Base-by-base conservation (phyloP, 2,797 vertebrate genomes). In the Urosaurus nigricauda region DNA sequence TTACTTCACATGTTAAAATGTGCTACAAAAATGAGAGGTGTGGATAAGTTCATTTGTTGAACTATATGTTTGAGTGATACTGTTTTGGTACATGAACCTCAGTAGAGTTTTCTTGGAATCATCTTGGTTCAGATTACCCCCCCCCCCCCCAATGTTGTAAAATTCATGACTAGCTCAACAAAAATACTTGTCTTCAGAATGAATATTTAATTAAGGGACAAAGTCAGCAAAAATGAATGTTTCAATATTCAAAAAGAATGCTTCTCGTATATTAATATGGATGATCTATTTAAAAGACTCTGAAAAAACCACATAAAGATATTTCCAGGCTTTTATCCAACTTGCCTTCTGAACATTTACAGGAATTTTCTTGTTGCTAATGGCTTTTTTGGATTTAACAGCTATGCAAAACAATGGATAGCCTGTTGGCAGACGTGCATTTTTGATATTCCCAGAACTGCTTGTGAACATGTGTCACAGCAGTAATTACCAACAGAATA, bases 151-250 rank as follows among this genome's bases (percentile, higher is more conserved):
- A 58, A 70, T 88, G 56, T 80, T 89, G 80, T 65, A 84, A 87
- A 79, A 32, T 80, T 84, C 91, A 9, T 83, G 89, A 87, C 35
- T 85, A 88, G 43, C 56, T 86, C 37, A 81, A 24, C 17, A 19
- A 88, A 86, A 85, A 56, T 32, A 88, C 63, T 85, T 35, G 65
- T 90, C 79, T 35, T 79, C 32, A 75, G 0, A 92, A 68, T 90
- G 88, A 79, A 6, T 79, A 40, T 92, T 94, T 92, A 87, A 58
- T 75, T 29, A 89, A 88, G 89, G 75, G 29, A 86, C 78, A 89
- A 91, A 92, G 35, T 79, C 19, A 90, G 40, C 5, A 85, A 90
- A 93, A 89, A 63, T 79, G 53, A 85, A 90, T 80, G 81, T 78
- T 86, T 47, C 32, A 35, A 24, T 83, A 77, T 58, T 56, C 60